Conservation (phyloP, 2,888 invertebrate genomes). For the Pyrochroa serraticornis region DNA sequence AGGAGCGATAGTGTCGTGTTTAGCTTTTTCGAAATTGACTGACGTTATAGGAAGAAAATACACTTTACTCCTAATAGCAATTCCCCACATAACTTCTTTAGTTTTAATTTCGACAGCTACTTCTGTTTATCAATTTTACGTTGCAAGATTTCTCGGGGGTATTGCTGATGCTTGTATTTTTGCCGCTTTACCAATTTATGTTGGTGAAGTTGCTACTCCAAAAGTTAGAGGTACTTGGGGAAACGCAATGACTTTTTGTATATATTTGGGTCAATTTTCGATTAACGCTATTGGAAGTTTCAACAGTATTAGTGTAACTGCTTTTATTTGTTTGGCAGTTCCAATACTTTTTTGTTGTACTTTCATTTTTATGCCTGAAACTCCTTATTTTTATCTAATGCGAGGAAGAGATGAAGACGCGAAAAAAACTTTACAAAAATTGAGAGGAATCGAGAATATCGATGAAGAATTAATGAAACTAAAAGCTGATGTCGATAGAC, state of each 20-base stretch:
- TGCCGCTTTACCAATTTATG: conserved; percentile 42
- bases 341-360: conserved; percentile 63
- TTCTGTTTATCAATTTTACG: conserved; percentile 43
- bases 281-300: conserved; percentile 63
- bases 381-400: conserved; percentile 44
- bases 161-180: conserved; percentile 42
- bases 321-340: conserved; percentile 63
- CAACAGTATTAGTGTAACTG: conserved; percentile 61
- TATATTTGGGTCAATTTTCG: conserved; percentile 42
- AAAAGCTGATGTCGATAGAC: conserved; percentile 43
- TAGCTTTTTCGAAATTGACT: conserved; percentile 22
- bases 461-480: conserved; percentile 38
- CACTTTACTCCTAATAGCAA: conserved; percentile 35
- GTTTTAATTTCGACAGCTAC: conserved; percentile 37
- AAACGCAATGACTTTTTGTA: conserved; percentile 37
- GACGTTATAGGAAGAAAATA: conserved; percentile 37
- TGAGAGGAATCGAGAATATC: conserved; percentile 39
- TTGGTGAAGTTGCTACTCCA: conserved; percentile 45
- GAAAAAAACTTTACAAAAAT: conserved; percentile 34
- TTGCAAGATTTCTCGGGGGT: conserved; percentile 41
- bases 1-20: conserved; percentile 7
- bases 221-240: conserved; percentile 47
- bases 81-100: conserved; percentile 44
- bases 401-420: conserved; percentile 39
- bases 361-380: conserved; percentile 68